phyloP scores from a whole-genome alignment of 2,113 vertebrate species.

The Oxyura jamaicensis region DNA sequence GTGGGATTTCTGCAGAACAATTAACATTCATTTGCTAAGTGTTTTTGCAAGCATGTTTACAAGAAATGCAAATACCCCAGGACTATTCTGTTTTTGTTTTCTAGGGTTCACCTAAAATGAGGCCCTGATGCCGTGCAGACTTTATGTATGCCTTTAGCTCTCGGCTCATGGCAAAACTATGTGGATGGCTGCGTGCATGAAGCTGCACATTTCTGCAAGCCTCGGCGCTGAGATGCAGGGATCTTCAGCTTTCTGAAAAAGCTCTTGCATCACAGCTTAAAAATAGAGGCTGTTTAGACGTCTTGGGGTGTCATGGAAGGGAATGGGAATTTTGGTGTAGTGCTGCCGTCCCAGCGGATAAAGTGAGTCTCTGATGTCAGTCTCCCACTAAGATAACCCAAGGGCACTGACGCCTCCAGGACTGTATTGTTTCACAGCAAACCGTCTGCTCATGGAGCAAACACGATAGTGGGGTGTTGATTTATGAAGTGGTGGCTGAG shows the following conservation, averaged over 20 bases:
- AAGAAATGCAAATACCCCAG: background rate
- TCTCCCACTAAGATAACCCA: background rate
- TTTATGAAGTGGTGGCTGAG: conserved; percentile 21
- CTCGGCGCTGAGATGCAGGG: background rate
- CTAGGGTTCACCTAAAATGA: background rate
- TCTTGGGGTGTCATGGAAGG: background rate
- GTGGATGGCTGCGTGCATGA: too few relatives aligned
- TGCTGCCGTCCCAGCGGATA: background rate
- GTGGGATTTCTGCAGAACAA: background rate
- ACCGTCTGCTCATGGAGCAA: background rate
- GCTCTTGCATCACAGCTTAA: background rate
- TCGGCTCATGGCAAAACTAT: background rate
- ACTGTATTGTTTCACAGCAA: background rate
- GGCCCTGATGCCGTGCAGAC: background rate
- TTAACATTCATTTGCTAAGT: background rate
- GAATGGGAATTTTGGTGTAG: background rate
- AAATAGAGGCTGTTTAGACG: background rate
- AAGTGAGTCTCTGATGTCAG: background rate
- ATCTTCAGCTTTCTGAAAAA: background rate
- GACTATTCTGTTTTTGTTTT: background rate
- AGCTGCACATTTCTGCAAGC: background rate
- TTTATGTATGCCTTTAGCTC: background rate
- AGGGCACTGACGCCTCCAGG: background rate
- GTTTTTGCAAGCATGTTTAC: conserved; percentile 1
- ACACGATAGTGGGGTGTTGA: background rate